Evolutionary conservation across 2,113 vertebrate species (phyloP).

Genomic region (Fulmarus glacialis): DNA sequence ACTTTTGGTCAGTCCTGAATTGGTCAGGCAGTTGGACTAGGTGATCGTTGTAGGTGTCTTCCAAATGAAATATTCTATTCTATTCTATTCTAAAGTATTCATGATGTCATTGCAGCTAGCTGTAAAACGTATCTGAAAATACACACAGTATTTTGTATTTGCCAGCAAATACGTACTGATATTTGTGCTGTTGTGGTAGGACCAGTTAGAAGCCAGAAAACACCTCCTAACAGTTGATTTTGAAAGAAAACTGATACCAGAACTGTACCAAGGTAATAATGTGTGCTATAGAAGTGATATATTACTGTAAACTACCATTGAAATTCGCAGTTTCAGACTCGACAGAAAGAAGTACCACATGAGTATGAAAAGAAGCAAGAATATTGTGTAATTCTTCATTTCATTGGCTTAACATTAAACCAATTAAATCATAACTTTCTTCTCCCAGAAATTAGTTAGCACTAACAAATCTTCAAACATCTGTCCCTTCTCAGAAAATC

Average conservation of each 20-base stretch:
- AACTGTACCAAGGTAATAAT: not conserved
- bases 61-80: too few species aligned
- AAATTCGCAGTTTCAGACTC: not conserved
- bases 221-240: not conserved
- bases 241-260: not conserved
- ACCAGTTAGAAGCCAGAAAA: not conserved
- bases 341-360: not conserved
- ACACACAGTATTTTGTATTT: not conserved
- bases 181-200: not conserved
- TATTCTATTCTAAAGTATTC: not conserved
- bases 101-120: not conserved
- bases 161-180: not conserved
- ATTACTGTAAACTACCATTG: not conserved
- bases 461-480: not conserved
- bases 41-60: too few species aligned
- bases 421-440: not conserved
- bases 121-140: not conserved
- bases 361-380: accelerated
- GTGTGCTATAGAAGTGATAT: accelerated
- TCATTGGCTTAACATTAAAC: not conserved
- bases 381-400: not conserved
- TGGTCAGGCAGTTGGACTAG: too few species aligned
- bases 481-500: not conserved
- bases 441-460: not conserved
- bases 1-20: too few species aligned